phyloP scores from a whole-genome alignment of 2,888 invertebrate genomes.

The Dynastes maya region DNA sequence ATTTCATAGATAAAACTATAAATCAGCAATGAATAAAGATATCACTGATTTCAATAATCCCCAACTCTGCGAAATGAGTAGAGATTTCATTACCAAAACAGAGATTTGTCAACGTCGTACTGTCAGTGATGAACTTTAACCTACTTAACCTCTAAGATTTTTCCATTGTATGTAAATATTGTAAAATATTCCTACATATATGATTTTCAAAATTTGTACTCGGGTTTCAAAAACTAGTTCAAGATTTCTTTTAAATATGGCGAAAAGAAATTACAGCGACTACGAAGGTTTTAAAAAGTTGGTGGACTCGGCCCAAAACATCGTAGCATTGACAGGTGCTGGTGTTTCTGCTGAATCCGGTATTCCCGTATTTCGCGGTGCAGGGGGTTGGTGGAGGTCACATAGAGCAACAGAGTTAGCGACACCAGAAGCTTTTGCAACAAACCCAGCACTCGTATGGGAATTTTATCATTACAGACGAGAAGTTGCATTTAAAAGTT shows the following conservation, averaged over 20 bases:
- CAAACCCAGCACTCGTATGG: conserved; percentile 87
- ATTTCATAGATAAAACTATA: too few species aligned
- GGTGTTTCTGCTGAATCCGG: conserved; percentile 97
- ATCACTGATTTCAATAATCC: too few species aligned
- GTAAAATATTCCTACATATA: conserved; percentile 17
- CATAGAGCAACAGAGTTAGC: conserved; percentile 80
- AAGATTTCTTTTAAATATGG: conserved; percentile 54
- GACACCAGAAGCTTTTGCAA: conserved; percentile 80
- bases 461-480: conserved; percentile 92
- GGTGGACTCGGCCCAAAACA: conserved; percentile 73
- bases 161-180: conserved; percentile 40
- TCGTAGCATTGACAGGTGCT: conserved; percentile 92
- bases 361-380: conserved; percentile 89
- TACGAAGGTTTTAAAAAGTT: conserved; percentile 73
- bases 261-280: conserved; percentile 60
- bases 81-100: not conserved
- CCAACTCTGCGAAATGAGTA: too few species aligned
- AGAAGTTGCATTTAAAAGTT: conserved; percentile 81
- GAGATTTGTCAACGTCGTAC: not conserved
- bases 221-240: not conserved
- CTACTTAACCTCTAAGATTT: conserved; percentile 22
- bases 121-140: conserved; percentile 30
- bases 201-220: conserved; percentile 25
- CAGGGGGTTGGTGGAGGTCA: conserved; percentile 87
- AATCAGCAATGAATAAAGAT: too few species aligned